A percentile compares a stretch with the other conserved stretches of the same genome.
phyloP scores from a whole-genome alignment of 2,113 vertebrate species.

The Sinocyclocheilus anshuiensis region DNA sequence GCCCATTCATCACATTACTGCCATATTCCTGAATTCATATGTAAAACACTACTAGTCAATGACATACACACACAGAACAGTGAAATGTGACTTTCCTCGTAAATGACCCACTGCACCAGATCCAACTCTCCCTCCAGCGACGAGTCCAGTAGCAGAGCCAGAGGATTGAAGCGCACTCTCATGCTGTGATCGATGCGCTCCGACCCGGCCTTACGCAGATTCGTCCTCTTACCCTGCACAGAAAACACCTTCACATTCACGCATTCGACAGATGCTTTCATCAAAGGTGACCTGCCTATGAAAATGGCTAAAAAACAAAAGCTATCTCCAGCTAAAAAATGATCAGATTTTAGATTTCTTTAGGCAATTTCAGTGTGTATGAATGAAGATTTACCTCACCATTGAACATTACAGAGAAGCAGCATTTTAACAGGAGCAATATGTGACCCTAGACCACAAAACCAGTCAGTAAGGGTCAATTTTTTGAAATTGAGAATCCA shows the following conservation, averaged over 20 bases:
- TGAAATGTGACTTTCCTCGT: constrained; percentile 80
- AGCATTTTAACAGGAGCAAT: too few relatives aligned
- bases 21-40: neutral
- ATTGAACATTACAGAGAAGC: too few relatives aligned
- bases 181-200: constrained; percentile 91
- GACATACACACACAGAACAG: neutral
- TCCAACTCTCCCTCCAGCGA: constrained; percentile 98
- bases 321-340: too few relatives aligned
- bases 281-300: neutral
- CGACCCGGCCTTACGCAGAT: constrained; percentile 88
- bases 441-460: too few relatives aligned
- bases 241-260: neutral
- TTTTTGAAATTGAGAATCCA: too few relatives aligned
- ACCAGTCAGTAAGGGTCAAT: too few relatives aligned
- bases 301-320: too few relatives aligned
- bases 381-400: too few relatives aligned
- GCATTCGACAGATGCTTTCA: neutral
- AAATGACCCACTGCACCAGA: constrained; percentile 97
- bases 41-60: neutral
- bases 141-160: constrained; percentile 93
- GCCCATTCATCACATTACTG: neutral
- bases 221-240: constrained; percentile 92
- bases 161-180: constrained; percentile 97
- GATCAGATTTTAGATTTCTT: too few relatives aligned
- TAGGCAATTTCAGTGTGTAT: too few relatives aligned